phyloP scores from a whole-genome alignment of 1,140 invertebrate species.

The Heliconius himera region DNA sequence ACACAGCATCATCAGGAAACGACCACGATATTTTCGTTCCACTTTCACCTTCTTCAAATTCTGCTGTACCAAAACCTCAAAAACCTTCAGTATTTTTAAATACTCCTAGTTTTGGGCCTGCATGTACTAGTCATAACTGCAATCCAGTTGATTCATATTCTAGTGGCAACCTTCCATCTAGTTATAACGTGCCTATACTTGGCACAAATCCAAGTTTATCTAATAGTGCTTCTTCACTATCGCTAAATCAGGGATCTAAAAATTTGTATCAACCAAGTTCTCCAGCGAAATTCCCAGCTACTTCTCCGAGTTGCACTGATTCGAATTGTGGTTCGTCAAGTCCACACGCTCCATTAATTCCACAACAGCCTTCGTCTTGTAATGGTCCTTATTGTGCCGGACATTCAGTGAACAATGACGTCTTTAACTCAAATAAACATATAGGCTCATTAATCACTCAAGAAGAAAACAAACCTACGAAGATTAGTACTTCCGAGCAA shows the following conservation, averaged over 20 bases:
- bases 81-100: slow-evolving; percentile 41
- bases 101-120: slow-evolving; percentile 46
- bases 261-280: slow-evolving; percentile 23
- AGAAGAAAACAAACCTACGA: neutral
- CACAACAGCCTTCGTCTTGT: slow-evolving; percentile 19
- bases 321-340: slow-evolving; percentile 39
- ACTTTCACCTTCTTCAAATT: slow-evolving; percentile 19
- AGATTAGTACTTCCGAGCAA: neutral
- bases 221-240: neutral
- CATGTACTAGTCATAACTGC: slow-evolving; percentile 52
- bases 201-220: slow-evolving; percentile 34
- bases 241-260: neutral
- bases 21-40: slow-evolving; percentile 37
- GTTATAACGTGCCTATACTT: slow-evolving; percentile 62
- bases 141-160: slow-evolving; percentile 28
- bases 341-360: neutral
- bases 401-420: slow-evolving; percentile 4
- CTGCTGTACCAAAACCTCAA: slow-evolving; percentile 10
- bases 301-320: slow-evolving; percentile 29
- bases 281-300: slow-evolving; percentile 25
- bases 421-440: neutral
- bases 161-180: slow-evolving; percentile 44
- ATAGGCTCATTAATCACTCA: slow-evolving; percentile 9
- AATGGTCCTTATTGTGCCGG: slow-evolving; percentile 18
- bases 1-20: slow-evolving; percentile 12